Conservation (phyloP, 2,113 vertebrate species). For the Phalacrocorax pelagicus region DNA sequence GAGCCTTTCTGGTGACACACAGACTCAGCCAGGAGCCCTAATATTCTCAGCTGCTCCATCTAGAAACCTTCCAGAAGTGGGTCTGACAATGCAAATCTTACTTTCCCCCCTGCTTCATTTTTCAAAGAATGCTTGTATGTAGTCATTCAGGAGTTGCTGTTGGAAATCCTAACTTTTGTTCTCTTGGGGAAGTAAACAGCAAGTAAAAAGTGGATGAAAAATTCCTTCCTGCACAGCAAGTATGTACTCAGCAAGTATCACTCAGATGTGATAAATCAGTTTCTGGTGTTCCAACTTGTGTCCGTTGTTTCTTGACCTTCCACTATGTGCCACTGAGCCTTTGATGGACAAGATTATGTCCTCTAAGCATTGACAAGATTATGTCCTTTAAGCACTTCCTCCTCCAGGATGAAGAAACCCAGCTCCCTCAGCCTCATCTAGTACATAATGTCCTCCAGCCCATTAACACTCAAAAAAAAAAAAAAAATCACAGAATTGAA, state of each 20-base stretch:
- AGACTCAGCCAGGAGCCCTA: neutral
- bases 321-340: neutral
- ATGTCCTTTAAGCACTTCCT: neutral
- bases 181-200: neutral
- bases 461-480: neutral
- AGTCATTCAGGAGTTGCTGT: neutral
- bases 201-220: neutral
- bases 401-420: neutral
- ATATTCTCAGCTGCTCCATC: neutral
- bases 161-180: neutral
- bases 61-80: neutral
- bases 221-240: neutral
- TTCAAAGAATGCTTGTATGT: neutral
- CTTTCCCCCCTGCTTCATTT: neutral
- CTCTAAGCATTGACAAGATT: neutral
- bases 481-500: neutral
- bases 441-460: neutral
- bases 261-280: neutral
- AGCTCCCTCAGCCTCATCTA: neutral
- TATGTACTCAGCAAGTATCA: neutral
- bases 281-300: neutral
- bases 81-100: neutral
- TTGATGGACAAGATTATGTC: neutral
- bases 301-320: neutral
- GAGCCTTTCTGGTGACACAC: neutral